Conservation (phyloP, 2,113 vertebrate genomes). For the Monarcha castaneiventris region DNA sequence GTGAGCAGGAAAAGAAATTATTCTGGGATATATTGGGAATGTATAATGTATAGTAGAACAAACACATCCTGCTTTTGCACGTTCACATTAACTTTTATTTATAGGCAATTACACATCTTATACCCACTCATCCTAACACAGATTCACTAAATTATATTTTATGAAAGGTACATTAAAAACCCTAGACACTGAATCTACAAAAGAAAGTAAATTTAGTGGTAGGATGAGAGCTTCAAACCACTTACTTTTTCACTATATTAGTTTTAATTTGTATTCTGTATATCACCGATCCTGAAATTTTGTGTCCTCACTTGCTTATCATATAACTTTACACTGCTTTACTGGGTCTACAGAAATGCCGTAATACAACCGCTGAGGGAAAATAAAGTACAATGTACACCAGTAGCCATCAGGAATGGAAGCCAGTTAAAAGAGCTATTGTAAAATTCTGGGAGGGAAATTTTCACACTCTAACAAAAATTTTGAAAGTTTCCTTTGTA, state of each 20-base stretch:
- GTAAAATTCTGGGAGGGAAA: constrained; percentile 40
- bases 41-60: neutral
- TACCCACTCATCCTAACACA: neutral
- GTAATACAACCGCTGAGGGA: neutral
- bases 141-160: neutral
- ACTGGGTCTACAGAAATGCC: neutral
- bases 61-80: neutral
- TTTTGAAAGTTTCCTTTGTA: constrained; percentile 25
- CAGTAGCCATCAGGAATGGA: constrained; percentile 18
- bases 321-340: constrained; percentile 18
- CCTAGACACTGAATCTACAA: neutral
- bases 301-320: neutral
- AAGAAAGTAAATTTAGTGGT: constrained; percentile 14
- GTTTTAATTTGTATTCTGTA: constrained; percentile 50
- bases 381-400: constrained; percentile 23
- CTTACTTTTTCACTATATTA: constrained; percentile 24
- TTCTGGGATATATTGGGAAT: neutral
- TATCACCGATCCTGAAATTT: constrained; percentile 45
- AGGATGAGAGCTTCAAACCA: neutral
- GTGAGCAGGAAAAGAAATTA: neutral
- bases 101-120: neutral
- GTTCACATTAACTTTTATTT: neutral
- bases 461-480: constrained; percentile 48
- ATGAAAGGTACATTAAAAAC: neutral
- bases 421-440: constrained; percentile 24